Conservation (phyloP, 2,113 vertebrate species). For the Calidris pygmaea region DNA sequence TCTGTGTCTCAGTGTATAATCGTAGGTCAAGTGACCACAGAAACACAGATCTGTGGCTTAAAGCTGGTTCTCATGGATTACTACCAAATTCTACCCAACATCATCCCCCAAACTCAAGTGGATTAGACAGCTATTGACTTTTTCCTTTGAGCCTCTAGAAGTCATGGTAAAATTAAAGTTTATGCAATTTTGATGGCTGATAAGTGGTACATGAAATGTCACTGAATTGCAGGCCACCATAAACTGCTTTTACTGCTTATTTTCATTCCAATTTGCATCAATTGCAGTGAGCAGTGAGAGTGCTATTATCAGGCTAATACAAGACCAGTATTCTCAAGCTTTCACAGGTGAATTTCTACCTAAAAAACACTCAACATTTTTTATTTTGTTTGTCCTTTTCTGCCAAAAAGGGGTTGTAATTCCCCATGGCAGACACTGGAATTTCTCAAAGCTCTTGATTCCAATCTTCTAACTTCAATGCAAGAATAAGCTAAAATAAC, state of each 20-base stretch:
- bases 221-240: not conserved
- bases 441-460: not conserved
- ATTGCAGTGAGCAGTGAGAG: not conserved
- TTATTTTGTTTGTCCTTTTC: not conserved
- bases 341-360: not conserved
- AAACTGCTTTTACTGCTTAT: not conserved
- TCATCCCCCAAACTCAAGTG: not conserved
- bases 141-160: not conserved
- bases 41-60: not conserved
- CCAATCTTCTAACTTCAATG: not conserved
- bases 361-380: not conserved
- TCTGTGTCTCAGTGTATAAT: not conserved
- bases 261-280: not conserved
- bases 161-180: not conserved
- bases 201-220: not conserved
- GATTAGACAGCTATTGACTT: not conserved
- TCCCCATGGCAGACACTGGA: fast-evolving
- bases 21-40: not conserved
- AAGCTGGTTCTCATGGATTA: not conserved
- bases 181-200: not conserved
- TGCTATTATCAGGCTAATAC: not conserved
- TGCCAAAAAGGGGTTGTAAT: not conserved
- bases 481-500: not conserved
- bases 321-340: not conserved
- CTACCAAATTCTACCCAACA: not conserved